Evolutionary conservation across 2,113 vertebrate genomes (phyloP).

Genomic region (Hystrix cristata): DNA sequence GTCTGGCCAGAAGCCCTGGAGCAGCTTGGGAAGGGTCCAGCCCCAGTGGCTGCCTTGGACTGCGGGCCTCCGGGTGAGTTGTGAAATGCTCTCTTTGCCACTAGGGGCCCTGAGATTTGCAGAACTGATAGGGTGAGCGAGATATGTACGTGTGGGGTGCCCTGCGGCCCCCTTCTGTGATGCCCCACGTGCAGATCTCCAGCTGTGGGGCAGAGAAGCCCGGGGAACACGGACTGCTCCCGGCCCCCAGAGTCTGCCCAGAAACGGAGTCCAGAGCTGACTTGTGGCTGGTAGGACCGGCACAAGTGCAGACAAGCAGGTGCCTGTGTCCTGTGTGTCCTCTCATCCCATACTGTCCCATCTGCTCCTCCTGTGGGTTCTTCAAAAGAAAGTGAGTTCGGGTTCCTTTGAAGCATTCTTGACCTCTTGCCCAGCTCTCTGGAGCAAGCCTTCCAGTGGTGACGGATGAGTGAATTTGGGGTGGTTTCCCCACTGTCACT

Average conservation of each 20-base stretch:
- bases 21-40: background rate
- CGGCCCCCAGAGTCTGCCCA: background rate
- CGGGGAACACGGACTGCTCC: background rate
- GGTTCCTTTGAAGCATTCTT: background rate
- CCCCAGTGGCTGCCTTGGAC: background rate
- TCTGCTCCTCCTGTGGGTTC: background rate
- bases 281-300: background rate
- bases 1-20: background rate
- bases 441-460: background rate
- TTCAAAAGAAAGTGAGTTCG: background rate
- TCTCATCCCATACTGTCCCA: background rate
- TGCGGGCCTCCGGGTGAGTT: background rate
- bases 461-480: background rate
- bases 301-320: background rate
- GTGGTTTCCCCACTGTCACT: background rate
- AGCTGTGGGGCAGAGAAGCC: background rate
- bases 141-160: background rate
- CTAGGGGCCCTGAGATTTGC: constrained; percentile 28
- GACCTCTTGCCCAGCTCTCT: background rate
- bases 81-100: background rate
- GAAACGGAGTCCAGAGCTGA: constrained; percentile 4
- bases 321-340: background rate
- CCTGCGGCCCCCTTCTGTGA: background rate
- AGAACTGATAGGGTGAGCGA: background rate
- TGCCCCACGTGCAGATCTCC: background rate